phyloP scores from a whole-genome alignment of 2,888 invertebrate species.

The Colletes collaris region DNA sequence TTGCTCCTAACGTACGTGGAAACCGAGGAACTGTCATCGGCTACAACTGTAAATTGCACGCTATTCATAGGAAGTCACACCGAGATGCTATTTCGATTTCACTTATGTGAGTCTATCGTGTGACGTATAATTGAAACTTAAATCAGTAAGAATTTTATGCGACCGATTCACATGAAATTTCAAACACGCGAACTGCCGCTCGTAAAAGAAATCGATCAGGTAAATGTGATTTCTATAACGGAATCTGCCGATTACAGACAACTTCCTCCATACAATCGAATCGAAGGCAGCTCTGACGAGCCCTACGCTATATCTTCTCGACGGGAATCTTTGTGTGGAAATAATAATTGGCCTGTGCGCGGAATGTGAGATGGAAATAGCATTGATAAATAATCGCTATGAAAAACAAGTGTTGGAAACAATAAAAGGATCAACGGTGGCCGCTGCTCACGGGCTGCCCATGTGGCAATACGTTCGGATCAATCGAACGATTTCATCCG shows the following conservation, averaged over 20 bases:
- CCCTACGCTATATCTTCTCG: slow-evolving; percentile 23
- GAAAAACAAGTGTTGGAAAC: slow-evolving; percentile 7
- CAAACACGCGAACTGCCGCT: no score
- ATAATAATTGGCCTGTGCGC: slow-evolving; percentile 67
- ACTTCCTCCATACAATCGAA: slow-evolving; percentile 50
- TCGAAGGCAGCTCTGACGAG: slow-evolving; percentile 44
- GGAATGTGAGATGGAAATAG: slow-evolving; percentile 59
- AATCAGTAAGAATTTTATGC: no score
- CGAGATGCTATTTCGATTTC: slow-evolving; percentile 60
- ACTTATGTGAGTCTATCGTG: slow-evolving; percentile 62
- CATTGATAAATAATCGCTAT: slow-evolving; percentile 17
- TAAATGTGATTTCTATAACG: not conserved
- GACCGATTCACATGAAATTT: not conserved
- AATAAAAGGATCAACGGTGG: not conserved
- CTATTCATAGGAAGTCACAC: slow-evolving; percentile 47
- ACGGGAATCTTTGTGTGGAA: slow-evolving; percentile 59
- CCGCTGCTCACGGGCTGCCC: slow-evolving; percentile 36
- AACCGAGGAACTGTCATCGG: not conserved
- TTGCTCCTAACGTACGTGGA: slow-evolving; percentile 43
- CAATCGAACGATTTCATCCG: not conserved
- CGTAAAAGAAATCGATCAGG: no score
- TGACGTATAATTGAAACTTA: not conserved
- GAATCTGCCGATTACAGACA: slow-evolving; percentile 53
- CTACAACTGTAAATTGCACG: not conserved
- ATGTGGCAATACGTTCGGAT: slow-evolving; percentile 61